phyloP scores from a whole-genome alignment of 2,113 vertebrate species.

The Takifugu flavidus region DNA sequence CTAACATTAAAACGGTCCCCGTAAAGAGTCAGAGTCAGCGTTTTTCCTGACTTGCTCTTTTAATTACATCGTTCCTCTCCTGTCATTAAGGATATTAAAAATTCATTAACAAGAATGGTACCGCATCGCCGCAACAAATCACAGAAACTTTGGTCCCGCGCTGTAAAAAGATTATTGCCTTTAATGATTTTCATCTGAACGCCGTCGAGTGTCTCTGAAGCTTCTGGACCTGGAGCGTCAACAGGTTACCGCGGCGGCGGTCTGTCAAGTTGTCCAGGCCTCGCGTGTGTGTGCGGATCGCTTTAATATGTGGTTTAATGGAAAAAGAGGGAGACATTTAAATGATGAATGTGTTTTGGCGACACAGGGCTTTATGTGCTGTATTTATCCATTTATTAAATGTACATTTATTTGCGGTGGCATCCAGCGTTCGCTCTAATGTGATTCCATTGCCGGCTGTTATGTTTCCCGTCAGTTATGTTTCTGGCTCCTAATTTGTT shows the following conservation, averaged over 20 bases:
- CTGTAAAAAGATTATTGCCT: constrained; percentile 76
- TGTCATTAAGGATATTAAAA: constrained; percentile 99
- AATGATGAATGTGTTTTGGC: constrained; percentile 67
- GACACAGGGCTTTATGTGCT: constrained; percentile 65
- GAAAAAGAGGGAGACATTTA: constrained; percentile 60
- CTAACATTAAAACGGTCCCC: constrained; percentile 99
- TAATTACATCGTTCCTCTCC: constrained; percentile 99
- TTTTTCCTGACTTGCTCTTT: constrained; percentile 99
- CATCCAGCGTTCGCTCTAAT: constrained; percentile 68
- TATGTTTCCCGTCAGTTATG: constrained; percentile 76
- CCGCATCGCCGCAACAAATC: constrained; percentile 85
- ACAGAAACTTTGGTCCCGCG: constrained; percentile 91
- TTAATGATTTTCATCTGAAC: constrained; percentile 67
- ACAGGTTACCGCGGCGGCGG: constrained; percentile 63
- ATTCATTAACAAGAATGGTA: constrained; percentile 99
- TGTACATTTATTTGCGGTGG: constrained; percentile 73
- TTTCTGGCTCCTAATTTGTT: constrained; percentile 76
- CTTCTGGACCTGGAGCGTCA: constrained; percentile 56
- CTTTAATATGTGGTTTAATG: constrained; percentile 65
- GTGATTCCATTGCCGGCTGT: constrained; percentile 73
- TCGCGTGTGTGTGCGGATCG: constrained; percentile 52
- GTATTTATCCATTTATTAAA: constrained; percentile 76
- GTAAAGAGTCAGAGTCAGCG: constrained; percentile 99
- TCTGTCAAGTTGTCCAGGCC: constrained; percentile 53
- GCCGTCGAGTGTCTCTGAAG: constrained; percentile 42